Conservation (phyloP, 2,113 vertebrate species). For the Stomatorhinus ivindoensis region DNA sequence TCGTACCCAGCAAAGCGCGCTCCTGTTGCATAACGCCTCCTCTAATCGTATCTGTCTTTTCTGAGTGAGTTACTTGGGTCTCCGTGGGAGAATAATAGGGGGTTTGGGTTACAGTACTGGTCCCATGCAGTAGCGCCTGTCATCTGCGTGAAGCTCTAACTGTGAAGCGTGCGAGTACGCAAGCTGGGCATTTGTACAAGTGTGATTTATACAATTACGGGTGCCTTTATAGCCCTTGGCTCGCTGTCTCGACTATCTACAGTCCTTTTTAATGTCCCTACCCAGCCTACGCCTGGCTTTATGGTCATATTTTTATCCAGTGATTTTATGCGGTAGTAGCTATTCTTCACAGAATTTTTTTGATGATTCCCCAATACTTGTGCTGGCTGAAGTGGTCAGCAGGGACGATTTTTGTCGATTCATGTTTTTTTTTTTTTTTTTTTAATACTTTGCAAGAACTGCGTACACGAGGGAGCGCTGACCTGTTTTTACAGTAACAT, state of each 20-base stretch:
- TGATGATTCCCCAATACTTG: background rate
- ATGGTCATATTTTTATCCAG: background rate
- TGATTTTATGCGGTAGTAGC: background rate
- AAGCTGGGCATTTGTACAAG: background rate
- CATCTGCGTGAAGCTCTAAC: background rate
- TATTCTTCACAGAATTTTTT: background rate
- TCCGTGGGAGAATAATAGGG: background rate
- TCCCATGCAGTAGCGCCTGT: background rate
- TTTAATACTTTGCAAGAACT: background rate
- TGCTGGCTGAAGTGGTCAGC: background rate
- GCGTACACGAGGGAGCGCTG: background rate
- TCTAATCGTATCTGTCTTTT: background rate
- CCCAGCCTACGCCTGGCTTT: background rate
- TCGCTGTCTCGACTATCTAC: background rate
- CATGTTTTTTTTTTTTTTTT: background rate
- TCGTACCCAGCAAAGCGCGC: background rate
- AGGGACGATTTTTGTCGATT: background rate
- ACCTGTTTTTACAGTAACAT: background rate
- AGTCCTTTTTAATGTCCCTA: background rate
- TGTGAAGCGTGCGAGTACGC: background rate
- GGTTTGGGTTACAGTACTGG: background rate
- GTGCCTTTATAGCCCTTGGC: background rate
- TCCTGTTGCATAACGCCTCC: background rate
- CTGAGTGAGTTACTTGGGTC: background rate
- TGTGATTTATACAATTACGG: background rate